Percentiles rank a stretch among this genome's conserved stretches.
These are phyloP conservation scores for Morpho deidamia DNA, from an alignment of 2,888 invertebrate genomes.

Conservation along the genomic window DNA sequence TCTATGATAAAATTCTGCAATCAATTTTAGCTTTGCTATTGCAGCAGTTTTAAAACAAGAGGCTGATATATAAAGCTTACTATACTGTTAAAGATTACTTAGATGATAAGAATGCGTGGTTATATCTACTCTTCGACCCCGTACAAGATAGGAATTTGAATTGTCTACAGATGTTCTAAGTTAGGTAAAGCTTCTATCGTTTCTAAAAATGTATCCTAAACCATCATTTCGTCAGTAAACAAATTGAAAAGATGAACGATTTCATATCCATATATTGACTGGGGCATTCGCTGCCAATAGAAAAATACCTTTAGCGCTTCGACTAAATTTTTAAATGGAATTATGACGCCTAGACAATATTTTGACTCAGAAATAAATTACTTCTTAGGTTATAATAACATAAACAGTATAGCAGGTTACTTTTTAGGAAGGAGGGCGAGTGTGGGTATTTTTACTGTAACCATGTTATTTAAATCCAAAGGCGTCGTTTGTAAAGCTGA, in stretches of 20 bases:
- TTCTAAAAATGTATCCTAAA: conserved; percentile 10
- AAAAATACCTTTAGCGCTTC: conserved; percentile 8
- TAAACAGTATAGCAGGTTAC: neutral
- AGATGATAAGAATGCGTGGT: too few species aligned
- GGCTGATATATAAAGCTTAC: too few species aligned
- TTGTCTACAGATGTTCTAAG: neutral
- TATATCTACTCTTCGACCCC: too few species aligned
- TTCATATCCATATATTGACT: conserved; percentile 15
- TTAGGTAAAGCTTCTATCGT: neutral
- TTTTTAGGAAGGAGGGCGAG: too few species aligned
- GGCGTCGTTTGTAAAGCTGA: too few species aligned
- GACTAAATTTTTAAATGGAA: conserved; percentile 17
- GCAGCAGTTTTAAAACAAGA: too few species aligned
- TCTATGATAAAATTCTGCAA: too few species aligned
- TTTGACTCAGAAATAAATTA: conserved; percentile 14
- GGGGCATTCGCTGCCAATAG: neutral
- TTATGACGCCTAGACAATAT: conserved; percentile 17
- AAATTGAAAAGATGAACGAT: conserved; percentile 17
- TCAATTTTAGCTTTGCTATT: too few species aligned
- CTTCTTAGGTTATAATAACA: conserved; percentile 1
- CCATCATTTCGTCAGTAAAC: conserved; percentile 9
- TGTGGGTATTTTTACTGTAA: too few species aligned
- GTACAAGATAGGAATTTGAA: too few species aligned
- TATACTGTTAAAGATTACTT: too few species aligned
- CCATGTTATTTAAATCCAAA: too few species aligned